A percentile compares a stretch with the other conserved stretches of the same genome.
Conservation (phyloP, 2,888 invertebrate genomes). For the Isotomurus palustris region DNA sequence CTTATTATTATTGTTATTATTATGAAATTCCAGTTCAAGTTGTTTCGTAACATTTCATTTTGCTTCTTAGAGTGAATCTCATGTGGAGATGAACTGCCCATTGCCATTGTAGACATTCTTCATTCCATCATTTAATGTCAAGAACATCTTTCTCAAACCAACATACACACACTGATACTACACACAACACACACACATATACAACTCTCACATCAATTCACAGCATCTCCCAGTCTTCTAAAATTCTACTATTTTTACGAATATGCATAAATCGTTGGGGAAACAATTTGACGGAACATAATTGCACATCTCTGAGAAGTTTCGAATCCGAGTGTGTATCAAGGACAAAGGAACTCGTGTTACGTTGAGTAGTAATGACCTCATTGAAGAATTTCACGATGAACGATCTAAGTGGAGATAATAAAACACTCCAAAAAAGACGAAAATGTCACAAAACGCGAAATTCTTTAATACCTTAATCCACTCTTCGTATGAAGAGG, state of each 20-base stretch:
- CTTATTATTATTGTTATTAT: slow-evolving; percentile 4
- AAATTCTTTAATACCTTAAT: not conserved
- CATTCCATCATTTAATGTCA: no score
- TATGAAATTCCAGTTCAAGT: slow-evolving; percentile 6
- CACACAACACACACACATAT: not conserved
- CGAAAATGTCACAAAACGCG: not conserved
- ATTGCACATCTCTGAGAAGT: no score
- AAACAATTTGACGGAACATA: no score
- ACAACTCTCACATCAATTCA: not conserved
- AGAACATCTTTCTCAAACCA: no score
- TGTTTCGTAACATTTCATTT: slow-evolving; percentile 8
- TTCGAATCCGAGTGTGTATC: no score
- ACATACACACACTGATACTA: not conserved
- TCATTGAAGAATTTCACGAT: no score
- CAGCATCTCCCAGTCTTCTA: not conserved
- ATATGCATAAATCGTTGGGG: no score
- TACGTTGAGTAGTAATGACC: no score
- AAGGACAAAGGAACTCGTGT: no score
- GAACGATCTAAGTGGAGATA: not conserved
- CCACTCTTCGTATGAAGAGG: no score
- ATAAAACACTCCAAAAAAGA: not conserved
- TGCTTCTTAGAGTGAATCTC: no score
- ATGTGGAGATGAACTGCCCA: not conserved
- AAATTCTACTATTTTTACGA: not conserved
- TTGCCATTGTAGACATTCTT: not conserved